Percentiles rank a stretch among this genome's conserved stretches.
Evolutionary conservation across 2,888 invertebrate species (phyloP).

Genomic region (Stenolophus ochropezus): DNA sequence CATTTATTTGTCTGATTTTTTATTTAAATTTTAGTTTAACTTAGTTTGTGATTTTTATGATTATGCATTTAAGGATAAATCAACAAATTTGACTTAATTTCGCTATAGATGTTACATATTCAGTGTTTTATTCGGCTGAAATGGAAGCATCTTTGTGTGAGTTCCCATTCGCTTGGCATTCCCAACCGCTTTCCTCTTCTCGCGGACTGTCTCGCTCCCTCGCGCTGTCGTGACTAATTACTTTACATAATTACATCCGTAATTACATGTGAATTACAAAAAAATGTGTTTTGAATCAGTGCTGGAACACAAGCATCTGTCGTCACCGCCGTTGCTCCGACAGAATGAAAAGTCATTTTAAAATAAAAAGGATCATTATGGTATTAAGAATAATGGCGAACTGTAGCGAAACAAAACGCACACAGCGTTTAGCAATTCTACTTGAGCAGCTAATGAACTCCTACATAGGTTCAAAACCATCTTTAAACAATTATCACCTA

Average conservation of each 20-base stretch:
- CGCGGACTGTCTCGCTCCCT: background rate
- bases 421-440: background rate
- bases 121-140: background rate
- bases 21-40: no score
- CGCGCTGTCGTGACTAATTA: slow-evolving; percentile 55
- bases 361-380: slow-evolving; percentile 27
- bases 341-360: slow-evolving; percentile 30
- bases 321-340: background rate
- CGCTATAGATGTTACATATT: no score
- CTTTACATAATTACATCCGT: slow-evolving; percentile 58
- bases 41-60: no score
- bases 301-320: slow-evolving; percentile 6
- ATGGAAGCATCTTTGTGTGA: background rate
- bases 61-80: no score
- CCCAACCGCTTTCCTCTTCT: background rate
- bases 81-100: no score
- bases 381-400: background rate
- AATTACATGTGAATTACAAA: slow-evolving; percentile 54
- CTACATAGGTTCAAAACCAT: background rate
- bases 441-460: background rate
- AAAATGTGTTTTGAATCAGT: slow-evolving; percentile 42
- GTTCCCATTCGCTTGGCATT: background rate
- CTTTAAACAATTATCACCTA: no score
- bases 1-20: no score
- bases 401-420: slow-evolving; percentile 19